Conservation (phyloP, 2,113 vertebrate species). For the Pantherophis guttatus region DNA sequence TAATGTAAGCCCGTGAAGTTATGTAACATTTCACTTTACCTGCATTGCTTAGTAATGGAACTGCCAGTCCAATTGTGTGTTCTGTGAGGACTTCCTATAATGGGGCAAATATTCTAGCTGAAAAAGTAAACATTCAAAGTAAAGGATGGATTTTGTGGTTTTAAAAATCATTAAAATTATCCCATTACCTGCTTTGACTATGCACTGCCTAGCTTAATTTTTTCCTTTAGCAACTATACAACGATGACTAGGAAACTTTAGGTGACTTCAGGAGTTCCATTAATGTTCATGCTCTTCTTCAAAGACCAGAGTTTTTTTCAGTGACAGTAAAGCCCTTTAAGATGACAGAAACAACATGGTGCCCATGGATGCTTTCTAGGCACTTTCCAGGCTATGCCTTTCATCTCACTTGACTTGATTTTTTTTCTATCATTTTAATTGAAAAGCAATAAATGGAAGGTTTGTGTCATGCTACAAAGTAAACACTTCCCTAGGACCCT, state of each 20-base stretch:
- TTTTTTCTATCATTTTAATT: not conserved
- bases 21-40: not conserved
- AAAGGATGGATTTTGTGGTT: not conserved
- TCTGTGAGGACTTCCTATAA: not conserved
- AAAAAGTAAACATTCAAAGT: not conserved
- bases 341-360: not conserved
- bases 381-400: not conserved
- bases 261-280: not conserved
- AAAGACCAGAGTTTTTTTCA: not conserved
- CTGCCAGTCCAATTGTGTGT: not conserved
- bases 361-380: not conserved
- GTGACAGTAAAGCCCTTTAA: not conserved
- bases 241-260: not conserved
- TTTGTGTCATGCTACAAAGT: not conserved
- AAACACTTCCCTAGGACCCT: not conserved
- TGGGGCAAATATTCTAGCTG: not conserved
- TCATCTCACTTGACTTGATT: not conserved
- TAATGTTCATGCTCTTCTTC: not conserved
- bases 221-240: no score
- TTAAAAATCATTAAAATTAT: not conserved
- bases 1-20: not conserved
- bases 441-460: not conserved
- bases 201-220: no score
- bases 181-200: not conserved
- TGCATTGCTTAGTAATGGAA: not conserved